These are phyloP conservation scores for Eremobia ochroleuca DNA, from an alignment of 2,888 invertebrate genomes.

Conservation along the genomic window DNA sequence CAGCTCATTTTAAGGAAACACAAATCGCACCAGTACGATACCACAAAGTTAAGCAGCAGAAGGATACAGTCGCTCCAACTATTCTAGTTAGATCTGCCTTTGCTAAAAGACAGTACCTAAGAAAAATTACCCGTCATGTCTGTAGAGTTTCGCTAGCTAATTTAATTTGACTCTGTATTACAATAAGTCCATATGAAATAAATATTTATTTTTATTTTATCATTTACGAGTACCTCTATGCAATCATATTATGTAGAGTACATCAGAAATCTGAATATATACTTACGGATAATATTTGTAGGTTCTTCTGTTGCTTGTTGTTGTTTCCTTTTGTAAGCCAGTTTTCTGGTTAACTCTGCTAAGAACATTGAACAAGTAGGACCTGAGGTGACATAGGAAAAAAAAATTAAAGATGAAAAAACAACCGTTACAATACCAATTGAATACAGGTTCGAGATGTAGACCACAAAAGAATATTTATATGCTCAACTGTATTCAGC, in stretches of 20 bases:
- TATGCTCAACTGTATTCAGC: background rate
- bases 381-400: conserved; percentile 70
- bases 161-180: too few species aligned
- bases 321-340: conserved; percentile 79
- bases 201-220: background rate
- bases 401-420: background rate
- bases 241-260: background rate
- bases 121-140: background rate
- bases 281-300: conserved; percentile 84
- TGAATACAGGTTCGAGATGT: background rate
- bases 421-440: background rate
- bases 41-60: background rate
- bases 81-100: background rate
- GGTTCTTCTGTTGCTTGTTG: conserved; percentile 77
- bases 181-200: too few species aligned
- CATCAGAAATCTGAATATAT: background rate
- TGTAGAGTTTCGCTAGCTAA: too few species aligned
- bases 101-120: background rate
- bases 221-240: background rate
- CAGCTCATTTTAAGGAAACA: background rate
- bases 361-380: conserved; percentile 87
- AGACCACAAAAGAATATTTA: background rate
- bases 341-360: conserved; percentile 82
- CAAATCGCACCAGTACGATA: background rate
- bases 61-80: background rate